Evolutionary conservation across 2,113 vertebrate genomes (phyloP).

Genomic region (Uropsilus gracilis): DNA sequence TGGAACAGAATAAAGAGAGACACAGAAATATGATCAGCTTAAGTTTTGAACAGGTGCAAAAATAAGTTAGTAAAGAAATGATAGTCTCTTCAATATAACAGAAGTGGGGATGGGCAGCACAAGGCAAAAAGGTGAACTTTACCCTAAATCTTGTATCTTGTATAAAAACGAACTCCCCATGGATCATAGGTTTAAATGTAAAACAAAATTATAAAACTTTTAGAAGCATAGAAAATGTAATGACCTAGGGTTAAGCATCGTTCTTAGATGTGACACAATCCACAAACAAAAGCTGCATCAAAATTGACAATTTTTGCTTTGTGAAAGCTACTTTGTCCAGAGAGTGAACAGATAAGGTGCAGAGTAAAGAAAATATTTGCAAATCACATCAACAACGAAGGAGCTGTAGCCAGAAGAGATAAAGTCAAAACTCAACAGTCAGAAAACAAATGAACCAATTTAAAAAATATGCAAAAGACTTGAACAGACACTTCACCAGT

Average conservation of each 20-base stretch:
- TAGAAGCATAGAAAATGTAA: neutral
- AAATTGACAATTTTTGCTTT: neutral
- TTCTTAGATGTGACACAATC: neutral
- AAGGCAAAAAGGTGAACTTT: neutral
- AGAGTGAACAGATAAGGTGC: neutral
- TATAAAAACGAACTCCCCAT: slow-evolving; percentile 39
- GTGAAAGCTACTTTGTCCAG: slow-evolving; percentile 42
- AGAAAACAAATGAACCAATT: slow-evolving; percentile 26
- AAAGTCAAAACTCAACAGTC: slow-evolving; percentile 37
- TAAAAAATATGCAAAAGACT: slow-evolving; percentile 32
- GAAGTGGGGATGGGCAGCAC: neutral
- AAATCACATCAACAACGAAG: neutral
- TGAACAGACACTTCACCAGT: slow-evolving; percentile 5
- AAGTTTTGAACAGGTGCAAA: neutral
- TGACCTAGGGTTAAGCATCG: neutral
- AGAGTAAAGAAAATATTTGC: slow-evolving; percentile 27
- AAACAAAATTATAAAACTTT: neutral
- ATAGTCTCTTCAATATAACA: neutral
- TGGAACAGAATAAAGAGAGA: neutral
- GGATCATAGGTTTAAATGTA: neutral
- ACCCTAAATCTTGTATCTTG: neutral
- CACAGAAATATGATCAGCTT: neutral
- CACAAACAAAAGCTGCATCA: slow-evolving; percentile 35
- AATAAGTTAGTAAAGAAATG: neutral
- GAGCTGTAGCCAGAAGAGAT: neutral